A percentile compares a stretch with the other conserved stretches of the same genome.
Conservation (phyloP, 2,797 vertebrate species). For the Epinephelus malabaricus region DNA sequence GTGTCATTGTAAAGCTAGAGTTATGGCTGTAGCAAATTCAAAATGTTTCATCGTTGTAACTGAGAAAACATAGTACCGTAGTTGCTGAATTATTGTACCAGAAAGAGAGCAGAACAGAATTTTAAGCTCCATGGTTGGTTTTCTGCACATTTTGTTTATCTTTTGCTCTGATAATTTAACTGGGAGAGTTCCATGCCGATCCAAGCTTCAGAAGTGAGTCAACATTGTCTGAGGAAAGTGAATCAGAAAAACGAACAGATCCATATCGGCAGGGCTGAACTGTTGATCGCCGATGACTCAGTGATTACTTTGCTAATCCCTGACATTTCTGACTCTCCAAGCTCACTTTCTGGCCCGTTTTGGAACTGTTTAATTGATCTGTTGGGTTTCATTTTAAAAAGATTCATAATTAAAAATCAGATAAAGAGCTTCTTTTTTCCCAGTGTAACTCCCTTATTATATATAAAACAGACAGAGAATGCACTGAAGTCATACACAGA, state of each 20-base stretch:
- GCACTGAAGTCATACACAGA: neutral
- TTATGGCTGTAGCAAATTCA: neutral
- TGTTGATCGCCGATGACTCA: neutral
- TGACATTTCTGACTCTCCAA: conserved; percentile 11
- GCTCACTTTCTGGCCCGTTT: neutral
- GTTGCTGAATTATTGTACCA: neutral
- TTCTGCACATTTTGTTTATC: neutral
- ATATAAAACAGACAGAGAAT: conserved; percentile 1
- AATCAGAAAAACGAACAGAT: neutral
- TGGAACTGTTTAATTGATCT: neutral
- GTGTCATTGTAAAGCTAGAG: too few relatives aligned
- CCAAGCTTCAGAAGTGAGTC: neutral
- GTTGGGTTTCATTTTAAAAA: neutral
- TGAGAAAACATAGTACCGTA: neutral
- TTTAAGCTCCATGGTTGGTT: neutral
- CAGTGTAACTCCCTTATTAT: neutral
- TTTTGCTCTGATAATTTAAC: neutral
- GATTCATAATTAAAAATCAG: neutral
- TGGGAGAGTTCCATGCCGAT: neutral
- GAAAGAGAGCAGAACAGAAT: neutral
- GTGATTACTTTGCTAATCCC: conserved; percentile 7
- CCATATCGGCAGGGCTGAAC: neutral
- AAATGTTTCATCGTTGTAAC: neutral
- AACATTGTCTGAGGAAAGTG: neutral
- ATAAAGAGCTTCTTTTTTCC: neutral